These are phyloP conservation scores for Noctua comes DNA, from an alignment of 2,888 invertebrate species.

Conservation along the genomic window DNA sequence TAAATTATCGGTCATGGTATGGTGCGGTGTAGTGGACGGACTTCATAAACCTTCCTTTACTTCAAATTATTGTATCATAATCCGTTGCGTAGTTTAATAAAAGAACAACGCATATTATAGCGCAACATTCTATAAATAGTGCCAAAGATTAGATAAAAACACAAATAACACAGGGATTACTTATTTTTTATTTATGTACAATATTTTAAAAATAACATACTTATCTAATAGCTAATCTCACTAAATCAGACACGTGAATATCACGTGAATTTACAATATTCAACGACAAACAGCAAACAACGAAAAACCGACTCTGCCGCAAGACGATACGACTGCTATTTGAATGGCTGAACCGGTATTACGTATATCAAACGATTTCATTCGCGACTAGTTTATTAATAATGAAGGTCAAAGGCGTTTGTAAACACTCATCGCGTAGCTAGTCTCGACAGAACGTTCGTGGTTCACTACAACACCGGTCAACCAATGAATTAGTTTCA, in stretches of 20 bases:
- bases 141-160: background rate
- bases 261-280: background rate
- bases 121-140: background rate
- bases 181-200: too few species aligned
- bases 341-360: background rate
- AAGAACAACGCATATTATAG: background rate
- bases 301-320: constrained; percentile 19
- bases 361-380: constrained; percentile 7
- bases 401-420: constrained; percentile 44
- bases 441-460: constrained; percentile 15
- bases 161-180: background rate
- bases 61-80: background rate
- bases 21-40: too few species aligned
- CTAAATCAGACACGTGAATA: background rate
- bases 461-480: background rate
- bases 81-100: background rate
- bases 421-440: constrained; percentile 6
- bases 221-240: background rate
- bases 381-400: constrained; percentile 16
- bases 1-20: background rate
- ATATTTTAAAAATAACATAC: background rate
- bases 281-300: background rate
- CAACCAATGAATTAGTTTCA: background rate
- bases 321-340: constrained; percentile 19
- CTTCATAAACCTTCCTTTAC: too few species aligned